Evolutionary conservation across 2,113 vertebrate species (phyloP).

Genomic region (Ornithorhynchus anatinus): DNA sequence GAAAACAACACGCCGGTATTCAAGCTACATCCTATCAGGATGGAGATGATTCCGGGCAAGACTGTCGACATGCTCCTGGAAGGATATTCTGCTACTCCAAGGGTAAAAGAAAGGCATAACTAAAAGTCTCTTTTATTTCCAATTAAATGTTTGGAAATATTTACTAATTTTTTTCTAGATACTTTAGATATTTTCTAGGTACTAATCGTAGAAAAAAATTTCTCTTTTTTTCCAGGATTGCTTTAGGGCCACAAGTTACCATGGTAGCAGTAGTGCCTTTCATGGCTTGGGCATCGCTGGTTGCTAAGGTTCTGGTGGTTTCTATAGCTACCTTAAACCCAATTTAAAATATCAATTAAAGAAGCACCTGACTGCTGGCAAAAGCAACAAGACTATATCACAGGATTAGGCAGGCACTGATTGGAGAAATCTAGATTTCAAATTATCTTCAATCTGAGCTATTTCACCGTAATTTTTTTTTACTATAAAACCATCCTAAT

Average conservation of each 20-base stretch:
- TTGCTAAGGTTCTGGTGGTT: constrained; percentile 49
- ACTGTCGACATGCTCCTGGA: constrained; percentile 73
- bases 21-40: constrained; percentile 65
- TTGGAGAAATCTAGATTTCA: background rate
- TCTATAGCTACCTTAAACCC: constrained; percentile 19
- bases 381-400: background rate
- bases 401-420: background rate
- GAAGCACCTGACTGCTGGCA: background rate
- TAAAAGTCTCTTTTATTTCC: background rate
- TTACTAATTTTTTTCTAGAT: too few relatives aligned
- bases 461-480: too few relatives aligned
- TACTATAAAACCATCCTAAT: too few relatives aligned
- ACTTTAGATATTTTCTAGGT: constrained; percentile 6
- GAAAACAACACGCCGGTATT: constrained; percentile 61
- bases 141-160: background rate
- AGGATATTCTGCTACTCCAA: constrained; percentile 70
- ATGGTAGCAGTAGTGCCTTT: constrained; percentile 43
- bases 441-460: too few relatives aligned
- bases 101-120: constrained; percentile 65
- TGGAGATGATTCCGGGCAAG: constrained; percentile 77
- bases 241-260: constrained; percentile 18
- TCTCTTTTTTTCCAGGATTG: constrained; percentile 20
- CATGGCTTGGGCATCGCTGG: constrained; percentile 8
- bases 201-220: constrained; percentile 18
- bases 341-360: background rate